phyloP scores from a whole-genome alignment of 2,888 invertebrate species.

The Celastrina argiolus region DNA sequence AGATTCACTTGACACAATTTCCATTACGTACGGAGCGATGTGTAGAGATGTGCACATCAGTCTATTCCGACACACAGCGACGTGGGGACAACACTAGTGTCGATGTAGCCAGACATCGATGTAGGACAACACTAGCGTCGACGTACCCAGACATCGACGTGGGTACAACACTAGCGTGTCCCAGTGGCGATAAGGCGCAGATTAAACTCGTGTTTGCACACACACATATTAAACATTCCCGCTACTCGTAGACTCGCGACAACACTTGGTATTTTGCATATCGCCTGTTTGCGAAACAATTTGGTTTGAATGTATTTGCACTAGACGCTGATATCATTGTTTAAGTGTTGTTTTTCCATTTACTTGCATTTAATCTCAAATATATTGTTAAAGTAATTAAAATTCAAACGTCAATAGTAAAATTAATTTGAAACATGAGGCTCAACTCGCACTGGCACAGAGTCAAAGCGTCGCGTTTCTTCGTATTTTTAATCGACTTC shows the following conservation, averaged over 20 bases:
- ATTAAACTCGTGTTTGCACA: conserved; percentile 72
- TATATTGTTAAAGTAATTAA: not conserved
- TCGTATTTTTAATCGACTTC: no score
- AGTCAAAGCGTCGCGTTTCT: no score
- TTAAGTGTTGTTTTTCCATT: conserved; percentile 29
- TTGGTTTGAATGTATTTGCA: conserved; percentile 58
- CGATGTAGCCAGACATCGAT: conserved; percentile 25
- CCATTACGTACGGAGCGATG: conserved; percentile 40
- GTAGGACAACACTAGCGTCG: conserved; percentile 26
- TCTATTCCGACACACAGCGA: conserved; percentile 30
- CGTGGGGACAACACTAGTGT: conserved; percentile 36
- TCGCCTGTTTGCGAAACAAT: conserved; percentile 64
- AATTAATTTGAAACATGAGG: not conserved
- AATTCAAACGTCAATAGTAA: not conserved
- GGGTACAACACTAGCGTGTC: conserved; percentile 37
- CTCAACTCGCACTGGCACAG: no score
- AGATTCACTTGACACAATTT: conserved; percentile 44
- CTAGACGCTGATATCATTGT: conserved; percentile 34
- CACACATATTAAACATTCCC: conserved; percentile 69
- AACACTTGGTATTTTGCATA: conserved; percentile 64
- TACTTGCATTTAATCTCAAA: not conserved
- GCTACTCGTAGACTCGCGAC: conserved; percentile 55
- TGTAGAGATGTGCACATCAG: conserved; percentile 23
- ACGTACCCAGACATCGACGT: conserved; percentile 29
- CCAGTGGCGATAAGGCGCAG: conserved; percentile 64